Evolutionary conservation across 1,140 invertebrate species (phyloP), one percentile per base, ranked within the genome.

Genomic region (Heliconius himera): DNA sequence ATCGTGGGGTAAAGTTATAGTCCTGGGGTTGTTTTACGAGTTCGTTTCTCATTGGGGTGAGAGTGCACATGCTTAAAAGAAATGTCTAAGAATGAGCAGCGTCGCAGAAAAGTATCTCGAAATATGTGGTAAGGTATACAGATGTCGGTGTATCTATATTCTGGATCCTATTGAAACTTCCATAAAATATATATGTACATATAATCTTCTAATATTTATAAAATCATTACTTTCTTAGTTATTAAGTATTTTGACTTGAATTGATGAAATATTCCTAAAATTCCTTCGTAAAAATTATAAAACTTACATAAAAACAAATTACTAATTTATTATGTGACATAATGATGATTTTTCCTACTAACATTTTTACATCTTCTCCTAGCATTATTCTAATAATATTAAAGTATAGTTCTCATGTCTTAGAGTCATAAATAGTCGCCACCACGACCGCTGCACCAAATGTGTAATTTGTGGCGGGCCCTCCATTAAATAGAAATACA

Each of bases 11-110:
- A 83, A 73, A 85, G 84, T 88, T 85, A 88, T 85, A 56, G 87
- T 85, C 82, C 82, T 84, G 84, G 90, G 90, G 88, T 90, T 88
- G 87, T 86, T 91, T 91, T 91, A 91, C 83, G 90, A 89, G 84
- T 84, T 78, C 84, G 83, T 86, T 85, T 82, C 80, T 79, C 82
- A 76, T 81, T 77, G 72, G 81, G 83, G 79, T 66, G 83, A 80
- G 84, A 79, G 81, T 83, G 80, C 83, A 46, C 33, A 46, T 41
- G 72, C 51, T 82, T 77, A 79, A 22, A 70, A 77, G 72, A 73
- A 38, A 83, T 70, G 74, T 73, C 76, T 66, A 41, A 72, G 70
- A 36, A 41, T 20, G 33, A 72, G 29, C 70, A 16, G 16, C n/a
- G 70, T 72, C 26, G 70, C 20, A 4, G 33, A 22, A 72, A 20